A percentile compares a stretch with the other conserved stretches of the same genome.
Conservation (phyloP, 2,888 invertebrate species). For the Mimachlamys varia region DNA sequence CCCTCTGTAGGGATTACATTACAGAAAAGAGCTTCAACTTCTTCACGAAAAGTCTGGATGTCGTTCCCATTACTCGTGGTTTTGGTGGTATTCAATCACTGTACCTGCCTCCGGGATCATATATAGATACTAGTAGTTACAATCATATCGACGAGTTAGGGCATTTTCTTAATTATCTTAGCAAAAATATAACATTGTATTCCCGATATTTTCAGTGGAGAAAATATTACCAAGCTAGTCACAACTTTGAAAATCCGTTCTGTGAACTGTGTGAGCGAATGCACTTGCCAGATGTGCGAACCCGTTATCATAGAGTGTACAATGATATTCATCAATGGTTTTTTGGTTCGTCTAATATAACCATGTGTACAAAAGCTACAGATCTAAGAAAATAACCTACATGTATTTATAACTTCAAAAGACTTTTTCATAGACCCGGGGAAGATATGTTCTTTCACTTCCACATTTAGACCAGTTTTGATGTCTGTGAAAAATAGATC, state of each 20-base stretch:
- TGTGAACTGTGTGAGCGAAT: not conserved
- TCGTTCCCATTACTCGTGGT: not conserved
- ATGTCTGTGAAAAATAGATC: too few relatives aligned
- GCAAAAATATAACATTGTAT: not conserved
- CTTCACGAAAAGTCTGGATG: not conserved
- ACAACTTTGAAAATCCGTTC: not conserved
- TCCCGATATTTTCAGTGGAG: not conserved
- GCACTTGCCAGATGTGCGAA: not conserved
- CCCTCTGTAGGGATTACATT: not conserved
- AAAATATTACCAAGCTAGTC: not conserved
- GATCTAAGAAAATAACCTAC: not conserved
- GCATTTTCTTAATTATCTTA: not conserved
- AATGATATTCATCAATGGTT: not conserved
- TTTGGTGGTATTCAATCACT: not conserved
- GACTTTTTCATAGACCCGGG: too few relatives aligned
- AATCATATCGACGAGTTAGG: not conserved
- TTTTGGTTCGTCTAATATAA: not conserved
- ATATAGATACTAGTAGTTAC: not conserved
- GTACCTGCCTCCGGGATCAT: not conserved
- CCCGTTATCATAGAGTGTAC: not conserved
- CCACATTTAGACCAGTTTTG: too few relatives aligned
- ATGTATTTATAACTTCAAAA: too few relatives aligned
- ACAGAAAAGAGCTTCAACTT: not conserved
- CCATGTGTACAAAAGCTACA: not conserved
- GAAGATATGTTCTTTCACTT: too few relatives aligned